Evolutionary conservation across 2,113 vertebrate genomes (phyloP), one percentile per base, ranked within the genome.

Genomic region (Paralichthys olivaceus): DNA sequence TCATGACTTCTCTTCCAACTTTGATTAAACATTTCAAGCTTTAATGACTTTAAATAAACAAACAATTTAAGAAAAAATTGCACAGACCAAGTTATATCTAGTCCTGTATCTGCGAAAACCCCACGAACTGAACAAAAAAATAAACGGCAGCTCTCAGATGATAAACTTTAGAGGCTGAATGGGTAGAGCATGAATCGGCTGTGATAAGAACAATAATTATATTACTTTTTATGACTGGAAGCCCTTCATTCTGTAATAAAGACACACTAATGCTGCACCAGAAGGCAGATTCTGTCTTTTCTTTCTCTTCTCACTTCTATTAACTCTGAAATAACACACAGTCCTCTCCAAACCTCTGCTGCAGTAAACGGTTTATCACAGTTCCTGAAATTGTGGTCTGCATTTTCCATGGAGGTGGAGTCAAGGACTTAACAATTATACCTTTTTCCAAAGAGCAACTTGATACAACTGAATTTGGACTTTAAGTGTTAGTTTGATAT

Each of bases 21-120:
- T 66, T 70, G 25, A 75, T 77, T 8, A 34, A 80, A 65, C 5
- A 1, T 70, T 69, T 69, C 45, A 26, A 68, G 34, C 59, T 60
- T 58, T 63, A 76, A 62, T 69, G 62, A 19, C 53, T 7, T 55
- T 58, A 67, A 54, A 81, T 45, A 51, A 77, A 72, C 54, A 72
- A 62, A 61, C 65, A 72, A 73, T 26, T 63, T 4, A 55, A 54
- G 19, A 22, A 64, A 88, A 64, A 88, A 51, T 1, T 17, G 12
- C 53, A 53, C 45, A 20, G 45, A 20, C 17, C 45, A 20, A 19
- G 7, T 22, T 5, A 12, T 22, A 5, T 11, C 51, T 7, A 12
- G 45, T 20, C 14, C 19, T 7, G 62, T 58, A 17, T 28, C 12
- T 37, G 76, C 62, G 58, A 43, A 7, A 40, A 3, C 14, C 43